A percentile compares a stretch with the other conserved stretches of the same genome.
Conservation (phyloP, 2,888 invertebrate genomes). For the Timandra comae region DNA sequence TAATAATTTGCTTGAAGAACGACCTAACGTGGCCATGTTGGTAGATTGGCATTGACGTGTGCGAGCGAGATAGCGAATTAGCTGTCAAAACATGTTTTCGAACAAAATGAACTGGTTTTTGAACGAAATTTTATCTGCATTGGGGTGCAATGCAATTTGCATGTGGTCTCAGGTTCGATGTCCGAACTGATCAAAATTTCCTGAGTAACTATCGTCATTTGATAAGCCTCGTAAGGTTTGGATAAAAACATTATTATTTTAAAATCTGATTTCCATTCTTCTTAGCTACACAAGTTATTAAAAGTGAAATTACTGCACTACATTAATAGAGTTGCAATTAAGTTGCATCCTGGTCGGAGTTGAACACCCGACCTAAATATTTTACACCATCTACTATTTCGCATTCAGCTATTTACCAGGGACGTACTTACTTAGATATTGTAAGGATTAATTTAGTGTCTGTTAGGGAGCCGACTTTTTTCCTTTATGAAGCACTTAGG, state of each 20-base stretch:
- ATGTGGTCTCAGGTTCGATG: too few species aligned
- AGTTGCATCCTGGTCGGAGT: conserved; percentile 32
- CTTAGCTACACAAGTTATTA: too few species aligned
- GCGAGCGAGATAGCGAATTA: conserved; percentile 37
- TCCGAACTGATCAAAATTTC: too few species aligned
- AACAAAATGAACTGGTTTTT: too few species aligned
- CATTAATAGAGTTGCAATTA: conserved; percentile 26
- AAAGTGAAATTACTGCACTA: conserved; percentile 9
- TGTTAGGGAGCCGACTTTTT: too few species aligned
- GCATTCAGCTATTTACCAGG: conserved; percentile 19
- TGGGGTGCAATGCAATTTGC: too few species aligned
- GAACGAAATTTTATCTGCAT: too few species aligned
- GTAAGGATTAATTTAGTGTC: too few species aligned
- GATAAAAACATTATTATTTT: conserved; percentile 6
- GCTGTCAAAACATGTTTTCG: too few species aligned
- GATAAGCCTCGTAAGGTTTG: conserved; percentile 4
- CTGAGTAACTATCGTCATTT: conserved; percentile 3
- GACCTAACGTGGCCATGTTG: conserved; percentile 73
- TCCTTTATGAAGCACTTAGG: too few species aligned
- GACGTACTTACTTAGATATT: too few species aligned
- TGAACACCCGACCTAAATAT: conserved; percentile 34
- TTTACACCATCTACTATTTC: conserved; percentile 26
- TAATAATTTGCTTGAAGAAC: conserved; percentile 59
- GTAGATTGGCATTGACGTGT: conserved; percentile 55
- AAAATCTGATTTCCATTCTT: too few species aligned